Conservation (phyloP, 2,888 invertebrate genomes). For the Lochmaea capreae region DNA sequence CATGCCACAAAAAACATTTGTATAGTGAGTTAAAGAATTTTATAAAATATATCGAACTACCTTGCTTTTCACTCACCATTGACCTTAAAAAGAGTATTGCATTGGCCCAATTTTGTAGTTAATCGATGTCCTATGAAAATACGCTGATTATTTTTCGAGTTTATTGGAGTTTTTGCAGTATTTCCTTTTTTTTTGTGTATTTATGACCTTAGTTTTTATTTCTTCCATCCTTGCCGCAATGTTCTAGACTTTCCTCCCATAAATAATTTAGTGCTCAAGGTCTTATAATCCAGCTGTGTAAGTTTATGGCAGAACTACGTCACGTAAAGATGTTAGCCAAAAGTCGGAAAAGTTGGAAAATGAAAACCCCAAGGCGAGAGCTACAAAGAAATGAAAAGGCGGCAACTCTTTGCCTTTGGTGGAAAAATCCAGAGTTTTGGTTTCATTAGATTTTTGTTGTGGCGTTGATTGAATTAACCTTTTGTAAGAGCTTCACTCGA, state of each 20-base stretch:
- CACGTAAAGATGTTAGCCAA: slow-evolving; percentile 26
- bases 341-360: slow-evolving; percentile 26
- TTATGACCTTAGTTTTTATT: not conserved
- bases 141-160: no score
- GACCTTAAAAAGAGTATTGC: no score
- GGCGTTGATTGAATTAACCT: slow-evolving; percentile 30
- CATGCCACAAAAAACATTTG: no score
- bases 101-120: not conserved
- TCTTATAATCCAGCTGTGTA: not conserved
- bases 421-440: slow-evolving; percentile 11
- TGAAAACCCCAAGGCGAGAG: slow-evolving; percentile 24
- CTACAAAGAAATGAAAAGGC: slow-evolving; percentile 17
- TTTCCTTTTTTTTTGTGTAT: not conserved
- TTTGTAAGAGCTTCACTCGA: slow-evolving; percentile 17
- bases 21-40: no score
- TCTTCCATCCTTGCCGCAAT: not conserved
- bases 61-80: no score
- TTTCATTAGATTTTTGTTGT: slow-evolving; percentile 28
- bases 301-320: slow-evolving; percentile 12
- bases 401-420: not conserved
- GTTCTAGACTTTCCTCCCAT: not conserved
- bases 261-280: not conserved
- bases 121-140: no score
- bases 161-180: not conserved
- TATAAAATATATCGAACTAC: no score